phyloP scores from a whole-genome alignment of 2,797 vertebrate species.

The Sebastes oblongus region DNA sequence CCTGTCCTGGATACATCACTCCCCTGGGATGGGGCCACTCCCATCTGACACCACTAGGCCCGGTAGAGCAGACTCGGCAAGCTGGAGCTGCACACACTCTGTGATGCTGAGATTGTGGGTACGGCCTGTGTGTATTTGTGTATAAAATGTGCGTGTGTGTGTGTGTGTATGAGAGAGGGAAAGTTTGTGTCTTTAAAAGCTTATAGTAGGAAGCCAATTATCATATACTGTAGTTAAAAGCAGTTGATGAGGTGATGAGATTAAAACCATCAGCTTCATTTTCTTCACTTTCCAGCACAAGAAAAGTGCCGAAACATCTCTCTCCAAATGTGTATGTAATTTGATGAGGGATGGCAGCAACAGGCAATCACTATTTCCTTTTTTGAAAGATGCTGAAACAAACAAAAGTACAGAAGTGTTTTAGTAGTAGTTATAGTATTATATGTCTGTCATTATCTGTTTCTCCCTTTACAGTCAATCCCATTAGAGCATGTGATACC shows the following conservation, averaged over 20 bases:
- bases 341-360: neutral
- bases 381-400: neutral
- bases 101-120: constrained; percentile 27
- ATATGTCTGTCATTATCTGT: neutral
- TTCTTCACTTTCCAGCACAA: neutral
- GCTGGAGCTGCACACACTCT: constrained; percentile 55
- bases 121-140: constrained; percentile 14
- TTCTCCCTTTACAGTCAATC: neutral
- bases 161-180: neutral
- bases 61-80: constrained; percentile 26
- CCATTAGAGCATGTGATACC: constrained; percentile 3
- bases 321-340: neutral
- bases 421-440: too few species aligned
- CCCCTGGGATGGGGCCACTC: constrained; percentile 68
- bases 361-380: neutral
- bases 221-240: neutral
- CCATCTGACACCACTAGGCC: constrained; percentile 55
- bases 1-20: constrained; percentile 81
- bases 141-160: neutral
- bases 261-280: neutral
- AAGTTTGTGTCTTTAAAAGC: neutral
- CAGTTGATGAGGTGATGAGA: neutral
- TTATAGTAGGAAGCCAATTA: neutral
- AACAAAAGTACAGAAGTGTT: neutral
- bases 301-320: neutral